A percentile compares a stretch with the other conserved stretches of the same genome.
phyloP scores from a whole-genome alignment of 2,797 vertebrate genomes.

The Halcyon chelicuti region DNA sequence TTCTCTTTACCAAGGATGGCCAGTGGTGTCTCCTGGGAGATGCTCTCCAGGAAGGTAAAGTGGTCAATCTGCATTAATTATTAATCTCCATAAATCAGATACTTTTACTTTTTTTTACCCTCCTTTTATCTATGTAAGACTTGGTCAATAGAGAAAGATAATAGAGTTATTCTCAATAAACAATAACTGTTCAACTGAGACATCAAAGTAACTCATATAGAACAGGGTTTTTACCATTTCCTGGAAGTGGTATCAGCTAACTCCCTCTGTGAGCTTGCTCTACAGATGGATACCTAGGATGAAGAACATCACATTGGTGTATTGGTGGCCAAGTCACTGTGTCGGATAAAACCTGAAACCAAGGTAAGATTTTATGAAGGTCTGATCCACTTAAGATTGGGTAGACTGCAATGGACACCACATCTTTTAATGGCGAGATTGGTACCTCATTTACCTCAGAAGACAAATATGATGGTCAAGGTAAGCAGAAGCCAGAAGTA shows the following conservation, averaged over 20 bases:
- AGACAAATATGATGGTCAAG: not conserved
- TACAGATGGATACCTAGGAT: not conserved
- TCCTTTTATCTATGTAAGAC: not conserved
- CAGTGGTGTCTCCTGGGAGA: not conserved
- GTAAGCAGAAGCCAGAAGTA: not conserved
- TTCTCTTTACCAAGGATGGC: not conserved
- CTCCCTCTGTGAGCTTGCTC: not conserved
- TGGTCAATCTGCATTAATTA: not conserved
- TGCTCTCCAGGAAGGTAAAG: not conserved
- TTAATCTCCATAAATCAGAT: not conserved
- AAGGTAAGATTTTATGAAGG: not conserved
- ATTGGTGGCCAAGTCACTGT: not conserved
- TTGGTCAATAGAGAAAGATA: not conserved
- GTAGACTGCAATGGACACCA: not conserved
- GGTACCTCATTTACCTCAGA: not conserved
- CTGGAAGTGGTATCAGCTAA: not conserved
- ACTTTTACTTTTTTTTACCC: not conserved
- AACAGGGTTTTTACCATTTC: not conserved
- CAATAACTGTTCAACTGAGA: not conserved
- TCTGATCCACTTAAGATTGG: not conserved
- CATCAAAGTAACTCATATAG: not conserved
- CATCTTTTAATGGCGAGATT: rapidly evolving
- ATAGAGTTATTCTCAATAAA: not conserved
- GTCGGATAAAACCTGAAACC: not conserved
- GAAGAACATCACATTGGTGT: not conserved